These are phyloP conservation scores for Bombus breviceps DNA, from an alignment of 1,140 invertebrate species.

Conservation along the genomic window DNA sequence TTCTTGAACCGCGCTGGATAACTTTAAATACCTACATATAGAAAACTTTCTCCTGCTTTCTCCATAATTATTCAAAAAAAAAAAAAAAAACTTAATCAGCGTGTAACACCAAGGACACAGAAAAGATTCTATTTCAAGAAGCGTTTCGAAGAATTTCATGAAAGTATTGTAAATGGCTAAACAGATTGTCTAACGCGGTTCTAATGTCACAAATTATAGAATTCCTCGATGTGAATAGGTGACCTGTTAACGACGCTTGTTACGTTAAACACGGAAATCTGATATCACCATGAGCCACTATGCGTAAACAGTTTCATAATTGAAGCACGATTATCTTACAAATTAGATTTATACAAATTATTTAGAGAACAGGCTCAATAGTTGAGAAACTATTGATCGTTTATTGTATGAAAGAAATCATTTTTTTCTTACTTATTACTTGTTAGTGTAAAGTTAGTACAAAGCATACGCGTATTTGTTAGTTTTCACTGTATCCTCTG, in stretches of 20 bases:
- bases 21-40: constrained; percentile 59
- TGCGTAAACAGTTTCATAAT: too few relatives aligned
- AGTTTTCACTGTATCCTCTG: background rate
- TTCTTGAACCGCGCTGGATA: constrained; percentile 18
- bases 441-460: too few relatives aligned
- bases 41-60: constrained; percentile 76
- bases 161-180: too few relatives aligned
- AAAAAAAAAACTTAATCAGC: constrained; percentile 52
- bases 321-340: background rate
- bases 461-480: background rate
- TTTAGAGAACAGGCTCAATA: background rate
- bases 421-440: too few relatives aligned
- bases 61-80: constrained; percentile 70
- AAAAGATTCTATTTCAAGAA: constrained; percentile 14
- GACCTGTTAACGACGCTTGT: too few relatives aligned
- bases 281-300: too few relatives aligned
- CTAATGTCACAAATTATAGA: too few relatives aligned
- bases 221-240: too few relatives aligned
- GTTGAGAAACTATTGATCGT: background rate
- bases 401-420: background rate
- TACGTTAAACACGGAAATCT: too few relatives aligned
- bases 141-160: background rate
- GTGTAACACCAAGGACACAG: background rate
- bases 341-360: background rate
- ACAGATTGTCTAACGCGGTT: background rate